Evolutionary conservation across 2,888 invertebrate species (phyloP).

Genomic region (Alloscopus bannaensis): DNA sequence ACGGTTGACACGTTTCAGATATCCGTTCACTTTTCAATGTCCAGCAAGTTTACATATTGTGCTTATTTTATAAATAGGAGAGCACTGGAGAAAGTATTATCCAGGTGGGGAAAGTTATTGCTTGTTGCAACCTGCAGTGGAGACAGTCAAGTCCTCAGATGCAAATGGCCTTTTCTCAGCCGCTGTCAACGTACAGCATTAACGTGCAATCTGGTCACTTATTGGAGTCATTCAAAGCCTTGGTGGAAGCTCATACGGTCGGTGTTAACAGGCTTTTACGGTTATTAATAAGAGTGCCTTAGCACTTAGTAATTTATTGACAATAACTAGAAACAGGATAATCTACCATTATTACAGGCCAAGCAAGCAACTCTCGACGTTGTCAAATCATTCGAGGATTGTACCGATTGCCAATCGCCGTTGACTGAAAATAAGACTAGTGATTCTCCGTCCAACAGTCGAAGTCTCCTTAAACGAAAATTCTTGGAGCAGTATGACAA

Average conservation of each 20-base stretch:
- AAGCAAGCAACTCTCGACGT: no score
- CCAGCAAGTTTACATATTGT: neutral
- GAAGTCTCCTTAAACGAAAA: neutral
- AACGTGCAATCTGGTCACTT: neutral
- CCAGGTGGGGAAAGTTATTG: neutral
- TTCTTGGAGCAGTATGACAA: neutral
- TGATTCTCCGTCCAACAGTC: neutral
- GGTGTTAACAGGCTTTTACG: neutral
- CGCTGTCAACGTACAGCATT: neutral
- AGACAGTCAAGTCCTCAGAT: neutral
- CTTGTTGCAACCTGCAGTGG: slow-evolving; percentile 9
- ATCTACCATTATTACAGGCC: neutral
- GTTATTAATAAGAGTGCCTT: neutral
- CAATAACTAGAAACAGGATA: neutral
- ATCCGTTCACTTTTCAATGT: neutral
- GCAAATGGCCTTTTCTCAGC: neutral
- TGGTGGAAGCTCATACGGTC: neutral
- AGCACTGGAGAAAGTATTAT: neutral
- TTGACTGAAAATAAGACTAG: neutral
- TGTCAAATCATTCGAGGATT: no score
- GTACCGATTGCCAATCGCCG: no score
- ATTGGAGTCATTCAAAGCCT: neutral
- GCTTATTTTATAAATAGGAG: slow-evolving; percentile 8
- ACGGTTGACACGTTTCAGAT: neutral
- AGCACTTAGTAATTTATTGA: neutral